phyloP scores from a whole-genome alignment of 2,113 vertebrate species.

The Ameiurus melas region DNA sequence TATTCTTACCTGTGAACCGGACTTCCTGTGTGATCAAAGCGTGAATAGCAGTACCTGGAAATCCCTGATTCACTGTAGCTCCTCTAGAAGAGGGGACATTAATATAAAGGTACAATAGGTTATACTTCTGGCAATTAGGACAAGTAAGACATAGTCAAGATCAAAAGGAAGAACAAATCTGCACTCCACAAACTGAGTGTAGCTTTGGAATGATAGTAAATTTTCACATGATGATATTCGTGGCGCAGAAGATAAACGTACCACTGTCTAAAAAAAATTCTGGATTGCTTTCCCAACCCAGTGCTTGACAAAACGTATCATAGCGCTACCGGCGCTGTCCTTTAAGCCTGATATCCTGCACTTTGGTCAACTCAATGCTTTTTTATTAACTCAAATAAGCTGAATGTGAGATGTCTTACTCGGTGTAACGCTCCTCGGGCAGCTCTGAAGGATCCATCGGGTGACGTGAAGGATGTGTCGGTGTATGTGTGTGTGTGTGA shows the following conservation, averaged over 20 bases:
- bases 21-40: slow-evolving; percentile 35
- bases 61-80: slow-evolving; percentile 66
- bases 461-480: slow-evolving; percentile 17
- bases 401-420: slow-evolving; percentile 7
- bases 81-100: slow-evolving; percentile 53
- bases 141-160: neutral
- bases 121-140: neutral
- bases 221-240: neutral
- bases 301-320: neutral
- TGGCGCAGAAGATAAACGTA: neutral
- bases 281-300: neutral
- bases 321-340: neutral
- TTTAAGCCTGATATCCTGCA: neutral
- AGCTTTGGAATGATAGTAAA: neutral
- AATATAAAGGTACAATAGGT: neutral
- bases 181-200: neutral
- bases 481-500: slow-evolving; percentile 57
- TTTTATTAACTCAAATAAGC: neutral
- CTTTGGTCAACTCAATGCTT: neutral
- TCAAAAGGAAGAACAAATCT: neutral
- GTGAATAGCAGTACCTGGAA: slow-evolving; percentile 61
- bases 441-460: slow-evolving; percentile 70
- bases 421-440: slow-evolving; percentile 5
- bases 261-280: neutral
- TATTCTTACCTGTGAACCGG: slow-evolving; percentile 52